Evolutionary conservation across 2,797 vertebrate species (phyloP), one percentile per base, ranked within the genome.

Genomic region (Argentina silus): DNA sequence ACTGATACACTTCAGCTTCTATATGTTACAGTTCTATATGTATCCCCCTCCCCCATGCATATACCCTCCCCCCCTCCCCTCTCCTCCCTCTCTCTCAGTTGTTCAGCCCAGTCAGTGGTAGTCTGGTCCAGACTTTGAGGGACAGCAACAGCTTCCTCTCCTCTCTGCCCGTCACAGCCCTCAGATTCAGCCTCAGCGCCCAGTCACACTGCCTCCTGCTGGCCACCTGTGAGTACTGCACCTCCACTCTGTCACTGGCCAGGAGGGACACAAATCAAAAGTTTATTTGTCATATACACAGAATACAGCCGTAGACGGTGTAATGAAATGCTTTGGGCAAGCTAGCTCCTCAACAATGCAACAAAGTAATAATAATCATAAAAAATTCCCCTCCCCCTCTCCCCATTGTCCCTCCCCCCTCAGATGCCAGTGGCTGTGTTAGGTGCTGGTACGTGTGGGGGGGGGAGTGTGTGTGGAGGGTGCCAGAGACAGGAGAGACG

Each of bases 381-480:
- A 36, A n/a, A n/a, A n/a, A n/a, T n/a, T n/a, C n/a, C 21, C 56
- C 7, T 19, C 10, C 19, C 2, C 19, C 19, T 23, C 59, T 48
- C 10, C 11, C 21, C 11, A 60, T 19, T 63, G 27, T 59, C n/a
- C 44, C 53, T 59, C 63, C 69, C 63, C 4, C 27, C 27, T 36
- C 73, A 87, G 81, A 91, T 73, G 86, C 89, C 7, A 85, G 85
- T 12, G 90, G 90, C 6, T 73, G 19, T 8, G 70, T 90, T 45
- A 83, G 77, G 62, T 81, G 89, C 64, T 90, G 90, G 90, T 86
- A 90, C 9, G 64, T 91, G 23, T 84, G 83, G 68, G 80, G 85
- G 10, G 77, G 75, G 12, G 85, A 85, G 64, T 86, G 85, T 42
- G 1, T 90, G 27, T 88, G 85, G 73, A 47, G 50, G 17, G 15